These are phyloP conservation scores for Charaxes varanes DNA, from an alignment of 1,140 invertebrate species.

Conservation along the genomic window DNA sequence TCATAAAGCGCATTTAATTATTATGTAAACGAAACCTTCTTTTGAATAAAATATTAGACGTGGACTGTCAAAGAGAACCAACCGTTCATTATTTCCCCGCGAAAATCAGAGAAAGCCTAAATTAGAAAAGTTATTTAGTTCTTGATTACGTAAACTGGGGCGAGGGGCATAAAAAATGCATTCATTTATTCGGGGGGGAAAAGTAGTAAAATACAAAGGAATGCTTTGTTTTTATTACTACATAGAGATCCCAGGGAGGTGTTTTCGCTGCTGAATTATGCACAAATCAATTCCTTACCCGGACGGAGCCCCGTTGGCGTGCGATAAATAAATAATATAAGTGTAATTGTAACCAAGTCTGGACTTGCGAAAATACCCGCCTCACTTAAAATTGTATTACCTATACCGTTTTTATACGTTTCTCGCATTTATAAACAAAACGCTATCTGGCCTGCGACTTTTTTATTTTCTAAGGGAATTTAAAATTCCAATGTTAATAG, in stretches of 20 bases:
- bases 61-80: conserved; percentile 63
- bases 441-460: not conserved
- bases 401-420: conserved; percentile 11
- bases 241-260: conserved; percentile 52
- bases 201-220: conserved; percentile 67
- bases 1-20: conserved; percentile 72
- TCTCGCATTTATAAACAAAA: not conserved
- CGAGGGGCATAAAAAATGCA: conserved; percentile 52
- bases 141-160: conserved; percentile 24
- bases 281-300: conserved; percentile 68
- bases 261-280: conserved; percentile 69
- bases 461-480: too few species aligned
- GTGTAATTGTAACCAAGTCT: conserved; percentile 60
- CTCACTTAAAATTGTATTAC: conserved; percentile 20
- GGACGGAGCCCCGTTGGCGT: conserved; percentile 42
- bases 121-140: conserved; percentile 42
- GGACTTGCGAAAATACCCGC: conserved; percentile 23
- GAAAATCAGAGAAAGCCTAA: conserved; percentile 26
- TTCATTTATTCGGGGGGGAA: conserved; percentile 50
- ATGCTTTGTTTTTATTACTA: conserved; percentile 67
- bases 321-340: conserved; percentile 70
- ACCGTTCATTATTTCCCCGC: conserved; percentile 44
- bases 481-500: too few species aligned
- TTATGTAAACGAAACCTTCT: conserved; percentile 69
- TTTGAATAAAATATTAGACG: conserved; percentile 70